Conservation (phyloP, 2,888 invertebrate genomes). For the Macrosoma leucophasiata region DNA sequence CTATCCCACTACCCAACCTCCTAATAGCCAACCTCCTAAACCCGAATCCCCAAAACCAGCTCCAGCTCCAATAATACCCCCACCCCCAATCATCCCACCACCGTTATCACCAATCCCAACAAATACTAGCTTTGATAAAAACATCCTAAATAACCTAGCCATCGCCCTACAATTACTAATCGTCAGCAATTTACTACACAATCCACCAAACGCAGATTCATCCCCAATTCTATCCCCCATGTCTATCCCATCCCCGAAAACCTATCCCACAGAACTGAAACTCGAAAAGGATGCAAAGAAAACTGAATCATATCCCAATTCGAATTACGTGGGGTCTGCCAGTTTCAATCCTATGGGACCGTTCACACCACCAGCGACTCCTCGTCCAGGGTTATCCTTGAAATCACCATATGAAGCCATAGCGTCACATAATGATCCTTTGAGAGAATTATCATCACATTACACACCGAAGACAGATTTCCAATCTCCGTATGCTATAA, state of each 20-base stretch:
- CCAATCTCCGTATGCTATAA: conserved; percentile 40
- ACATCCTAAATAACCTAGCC: conserved; percentile 55
- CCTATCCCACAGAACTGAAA: no score
- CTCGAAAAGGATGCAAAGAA: no score
- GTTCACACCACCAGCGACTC: no score
- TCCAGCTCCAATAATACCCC: conserved; percentile 3
- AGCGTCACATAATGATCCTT: conserved; percentile 11
- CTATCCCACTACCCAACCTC: conserved; percentile 2
- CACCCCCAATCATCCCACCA: conserved; percentile 9
- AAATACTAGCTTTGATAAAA: conserved; percentile 34
- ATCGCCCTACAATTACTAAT: conserved; percentile 55
- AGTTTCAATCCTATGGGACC: no score
- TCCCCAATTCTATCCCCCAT: no score
- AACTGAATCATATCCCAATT: no score
- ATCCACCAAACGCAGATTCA: no score
- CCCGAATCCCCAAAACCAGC: conserved; percentile 1
- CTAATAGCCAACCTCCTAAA: conserved; percentile 6
- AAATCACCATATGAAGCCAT: conserved; percentile 33
- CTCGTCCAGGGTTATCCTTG: no score
- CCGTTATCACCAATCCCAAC: conserved; percentile 1
- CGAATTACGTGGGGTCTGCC: conserved; percentile 34
- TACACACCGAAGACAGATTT: conserved; percentile 40
- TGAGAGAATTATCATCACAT: conserved; percentile 11
- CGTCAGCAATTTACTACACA: conserved; percentile 49
- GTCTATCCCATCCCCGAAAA: no score